These are phyloP conservation scores for Tor tambroides DNA, from an alignment of 2,113 vertebrate species.

Conservation along the genomic window DNA sequence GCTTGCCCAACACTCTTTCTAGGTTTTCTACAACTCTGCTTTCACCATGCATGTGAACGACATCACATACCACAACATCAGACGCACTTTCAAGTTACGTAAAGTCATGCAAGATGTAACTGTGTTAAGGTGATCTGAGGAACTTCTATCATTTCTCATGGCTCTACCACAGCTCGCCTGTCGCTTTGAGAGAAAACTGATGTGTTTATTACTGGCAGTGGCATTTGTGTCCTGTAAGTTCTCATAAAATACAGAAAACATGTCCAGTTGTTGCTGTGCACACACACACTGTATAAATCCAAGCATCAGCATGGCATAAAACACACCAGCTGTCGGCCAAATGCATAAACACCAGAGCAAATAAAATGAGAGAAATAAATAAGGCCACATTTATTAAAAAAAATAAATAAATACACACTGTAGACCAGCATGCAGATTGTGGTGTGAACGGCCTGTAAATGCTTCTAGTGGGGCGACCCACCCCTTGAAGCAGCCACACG, in stretches of 20 bases:
- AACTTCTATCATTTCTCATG: neutral
- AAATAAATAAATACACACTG: neutral
- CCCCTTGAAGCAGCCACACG: slow-evolving; percentile 30
- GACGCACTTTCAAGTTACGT: neutral
- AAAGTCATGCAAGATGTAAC: slow-evolving; percentile 23
- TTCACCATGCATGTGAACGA: neutral
- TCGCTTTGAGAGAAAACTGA: slow-evolving; percentile 31
- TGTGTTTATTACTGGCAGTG: slow-evolving; percentile 8
- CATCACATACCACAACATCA: neutral
- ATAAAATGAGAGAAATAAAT: slow-evolving; percentile 45
- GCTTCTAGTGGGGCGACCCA: neutral
- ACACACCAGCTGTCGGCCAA: slow-evolving; percentile 25
- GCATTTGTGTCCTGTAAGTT: slow-evolving; percentile 29
- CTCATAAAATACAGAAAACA: slow-evolving; percentile 27
- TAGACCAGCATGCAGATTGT: neutral
- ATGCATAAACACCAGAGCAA: slow-evolving; percentile 34
- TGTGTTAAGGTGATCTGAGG: slow-evolving; percentile 1
- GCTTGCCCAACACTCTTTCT: neutral
- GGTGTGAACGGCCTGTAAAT: neutral
- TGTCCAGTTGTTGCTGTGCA: neutral
- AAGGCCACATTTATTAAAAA: neutral
- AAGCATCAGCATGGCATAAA: slow-evolving; percentile 29
- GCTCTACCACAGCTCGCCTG: slow-evolving; percentile 5
- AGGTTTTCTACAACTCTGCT: neutral
- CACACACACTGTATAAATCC: neutral